Conservation (phyloP, 2,888 invertebrate species). For the Amblyteles armatorius region DNA sequence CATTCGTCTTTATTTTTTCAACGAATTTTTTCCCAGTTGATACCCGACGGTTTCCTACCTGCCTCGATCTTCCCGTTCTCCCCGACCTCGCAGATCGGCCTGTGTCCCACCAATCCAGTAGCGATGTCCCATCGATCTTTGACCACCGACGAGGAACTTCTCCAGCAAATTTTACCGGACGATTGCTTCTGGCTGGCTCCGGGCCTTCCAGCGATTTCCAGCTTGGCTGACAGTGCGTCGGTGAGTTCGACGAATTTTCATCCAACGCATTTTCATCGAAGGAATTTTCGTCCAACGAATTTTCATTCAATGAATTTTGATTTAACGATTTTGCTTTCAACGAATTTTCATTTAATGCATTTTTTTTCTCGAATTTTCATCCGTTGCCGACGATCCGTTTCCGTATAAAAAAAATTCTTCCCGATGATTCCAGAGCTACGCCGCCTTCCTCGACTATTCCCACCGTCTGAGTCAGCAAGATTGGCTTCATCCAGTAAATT, state of each 20-base stretch:
- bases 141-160: conserved; percentile 71
- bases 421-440: conserved; percentile 73
- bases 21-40: conserved; percentile 70
- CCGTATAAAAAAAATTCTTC: conserved; percentile 3
- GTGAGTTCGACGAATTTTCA: conserved; percentile 57
- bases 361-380: too few relatives aligned
- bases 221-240: conserved; percentile 63
- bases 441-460: conserved; percentile 75
- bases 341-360: too few relatives aligned
- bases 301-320: too few relatives aligned
- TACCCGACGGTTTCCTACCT: conserved; percentile 77
- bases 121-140: conserved; percentile 52
- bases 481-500: conserved; percentile 70
- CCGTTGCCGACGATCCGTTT: too few relatives aligned
- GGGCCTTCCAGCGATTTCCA: conserved; percentile 58
- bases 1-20: conserved; percentile 20
- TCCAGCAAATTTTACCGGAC: conserved; percentile 73
- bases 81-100: conserved; percentile 67
- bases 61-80: conserved; percentile 77
- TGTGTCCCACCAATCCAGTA: conserved; percentile 70
- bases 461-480: conserved; percentile 73
- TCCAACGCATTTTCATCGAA: too few relatives aligned
- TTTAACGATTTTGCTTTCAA: too few relatives aligned
- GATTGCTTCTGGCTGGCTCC: conserved; percentile 78
- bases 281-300: too few relatives aligned